These are phyloP conservation scores for Scaptomyza polygonia DNA, from an alignment of 2,888 invertebrate genomes.

Conservation along the genomic window DNA sequence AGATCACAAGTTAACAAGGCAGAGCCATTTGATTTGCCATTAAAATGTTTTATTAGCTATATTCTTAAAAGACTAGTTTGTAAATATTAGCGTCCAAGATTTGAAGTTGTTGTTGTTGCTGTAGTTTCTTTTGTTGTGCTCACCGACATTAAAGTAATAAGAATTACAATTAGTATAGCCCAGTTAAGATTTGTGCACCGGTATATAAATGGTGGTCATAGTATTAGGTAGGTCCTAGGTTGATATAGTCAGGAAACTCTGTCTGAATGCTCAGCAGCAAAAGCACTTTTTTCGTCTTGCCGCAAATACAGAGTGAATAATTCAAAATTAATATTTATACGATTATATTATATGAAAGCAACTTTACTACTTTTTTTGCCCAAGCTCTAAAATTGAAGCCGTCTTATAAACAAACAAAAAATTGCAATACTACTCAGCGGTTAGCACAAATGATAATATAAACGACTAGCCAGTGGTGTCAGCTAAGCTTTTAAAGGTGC, in stretches of 20 bases:
- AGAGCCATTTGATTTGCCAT: slow-evolving; percentile 11
- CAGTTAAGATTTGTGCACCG: slow-evolving; percentile 5
- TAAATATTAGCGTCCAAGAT: neutral
- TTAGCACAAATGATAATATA: neutral
- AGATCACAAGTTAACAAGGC: slow-evolving; percentile 46
- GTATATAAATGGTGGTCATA: slow-evolving; percentile 14
- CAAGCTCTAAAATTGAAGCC: neutral
- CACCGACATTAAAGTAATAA: slow-evolving; percentile 3
- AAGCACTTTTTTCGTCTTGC: slow-evolving; percentile 5
- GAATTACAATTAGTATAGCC: slow-evolving; percentile 4
- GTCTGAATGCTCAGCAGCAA: slow-evolving; percentile 14
- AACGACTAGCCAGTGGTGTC: slow-evolving; percentile 9
- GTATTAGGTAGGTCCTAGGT: slow-evolving; percentile 21
- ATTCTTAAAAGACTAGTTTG: slow-evolving; percentile 21
- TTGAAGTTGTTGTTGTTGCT: slow-evolving; percentile 6
- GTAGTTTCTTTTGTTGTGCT: slow-evolving; percentile 4
- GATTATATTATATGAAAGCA: neutral
- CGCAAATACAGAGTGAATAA: slow-evolving; percentile 3
- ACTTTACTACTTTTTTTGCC: neutral
- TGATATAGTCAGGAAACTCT: slow-evolving; percentile 3
- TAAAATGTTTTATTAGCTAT: slow-evolving; percentile 36
- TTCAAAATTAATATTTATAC: neutral
- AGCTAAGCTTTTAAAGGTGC: neutral
- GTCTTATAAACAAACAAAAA: neutral
- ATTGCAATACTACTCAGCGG: neutral